phyloP scores from a whole-genome alignment of 1,140 invertebrate species.

The Temnothorax curvispinosus region DNA sequence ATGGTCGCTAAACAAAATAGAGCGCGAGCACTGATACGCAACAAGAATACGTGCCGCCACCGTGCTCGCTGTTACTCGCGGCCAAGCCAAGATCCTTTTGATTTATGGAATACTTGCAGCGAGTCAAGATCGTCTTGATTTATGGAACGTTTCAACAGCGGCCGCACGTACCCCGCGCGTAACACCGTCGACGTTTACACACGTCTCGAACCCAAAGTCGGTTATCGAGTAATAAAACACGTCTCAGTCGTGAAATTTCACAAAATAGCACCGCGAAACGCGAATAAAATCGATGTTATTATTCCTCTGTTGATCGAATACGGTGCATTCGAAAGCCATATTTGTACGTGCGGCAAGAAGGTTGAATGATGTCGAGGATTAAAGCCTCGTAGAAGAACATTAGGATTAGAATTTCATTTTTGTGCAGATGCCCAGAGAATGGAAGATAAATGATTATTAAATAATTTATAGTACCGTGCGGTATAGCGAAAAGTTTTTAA shows the following conservation, averaged over 20 bases:
- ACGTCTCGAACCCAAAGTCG: slow-evolving; percentile 18
- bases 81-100: slow-evolving; percentile 41
- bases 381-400: neutral
- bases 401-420: neutral
- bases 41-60: slow-evolving; percentile 9
- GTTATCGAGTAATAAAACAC: slow-evolving; percentile 58
- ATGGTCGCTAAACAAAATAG: slow-evolving; percentile 36
- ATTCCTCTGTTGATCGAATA: slow-evolving; percentile 3
- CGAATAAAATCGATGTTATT: slow-evolving; percentile 31
- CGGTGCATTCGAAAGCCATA: slow-evolving; percentile 9
- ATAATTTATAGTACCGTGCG: neutral
- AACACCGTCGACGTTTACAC: slow-evolving; percentile 21
- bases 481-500: slow-evolving; percentile 11
- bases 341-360: neutral
- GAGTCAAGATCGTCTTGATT: slow-evolving; percentile 54
- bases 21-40: slow-evolving; percentile 51
- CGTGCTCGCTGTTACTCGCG: neutral
- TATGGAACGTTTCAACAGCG: slow-evolving; percentile 42
- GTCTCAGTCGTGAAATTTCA: slow-evolving; percentile 35
- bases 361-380: neutral
- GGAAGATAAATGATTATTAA: slow-evolving; percentile 7
- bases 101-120: slow-evolving; percentile 53
- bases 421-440: neutral
- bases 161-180: slow-evolving; percentile 7
- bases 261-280: slow-evolving; percentile 21